These are phyloP conservation scores for Diabrotica virgifera DNA, from an alignment of 1,140 invertebrate species.

Conservation along the genomic window DNA sequence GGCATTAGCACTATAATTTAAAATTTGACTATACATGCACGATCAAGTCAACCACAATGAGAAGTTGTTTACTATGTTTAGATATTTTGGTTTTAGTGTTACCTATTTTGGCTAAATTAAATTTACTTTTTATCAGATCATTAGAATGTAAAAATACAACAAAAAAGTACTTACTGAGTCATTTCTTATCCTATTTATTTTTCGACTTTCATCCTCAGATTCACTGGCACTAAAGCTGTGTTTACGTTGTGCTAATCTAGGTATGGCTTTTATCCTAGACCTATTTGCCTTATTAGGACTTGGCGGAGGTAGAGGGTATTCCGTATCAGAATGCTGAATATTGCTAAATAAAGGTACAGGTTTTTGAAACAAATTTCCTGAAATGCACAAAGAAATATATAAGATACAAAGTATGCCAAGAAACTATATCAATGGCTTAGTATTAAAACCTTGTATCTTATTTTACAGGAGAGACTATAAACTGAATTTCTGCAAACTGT, in stretches of 20 bases:
- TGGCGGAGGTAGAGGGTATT: slow-evolving; percentile 37
- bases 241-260: slow-evolving; percentile 37
- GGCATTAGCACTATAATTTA: no score
- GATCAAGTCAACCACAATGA: no score
- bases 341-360: slow-evolving; percentile 4
- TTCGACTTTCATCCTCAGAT: slow-evolving; percentile 45
- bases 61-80: no score
- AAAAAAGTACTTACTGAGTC: slow-evolving; percentile 40
- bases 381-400: neutral
- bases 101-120: no score
- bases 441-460: no score
- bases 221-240: slow-evolving; percentile 45
- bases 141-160: slow-evolving; percentile 1
- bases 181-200: slow-evolving; percentile 39
- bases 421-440: no score
- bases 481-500: no score
- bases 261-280: slow-evolving; percentile 42
- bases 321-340: slow-evolving; percentile 30
- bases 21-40: no score
- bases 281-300: slow-evolving; percentile 46
- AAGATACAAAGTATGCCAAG: no score
- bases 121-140: no score
- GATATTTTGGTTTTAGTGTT: no score
- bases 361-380: slow-evolving; percentile 13
- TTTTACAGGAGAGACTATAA: no score